Percentiles rank a stretch among this genome's conserved stretches.
Conservation (phyloP, 2,113 vertebrate species). For the Ascaphus truei region DNA sequence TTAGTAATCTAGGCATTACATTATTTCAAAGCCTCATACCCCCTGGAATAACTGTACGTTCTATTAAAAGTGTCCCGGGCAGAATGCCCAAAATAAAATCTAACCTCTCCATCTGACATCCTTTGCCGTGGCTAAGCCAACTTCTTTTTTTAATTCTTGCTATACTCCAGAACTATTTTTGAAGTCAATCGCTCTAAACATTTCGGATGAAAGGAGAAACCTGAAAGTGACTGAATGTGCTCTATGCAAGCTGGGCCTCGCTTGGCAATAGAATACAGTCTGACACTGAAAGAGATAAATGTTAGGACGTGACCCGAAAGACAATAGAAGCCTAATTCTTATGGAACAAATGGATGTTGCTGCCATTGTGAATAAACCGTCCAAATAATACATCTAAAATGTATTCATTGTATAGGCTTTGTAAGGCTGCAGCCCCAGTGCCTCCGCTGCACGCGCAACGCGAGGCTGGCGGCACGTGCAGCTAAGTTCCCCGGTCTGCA, state of each 20-base stretch:
- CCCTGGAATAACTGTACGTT: slow-evolving; percentile 63
- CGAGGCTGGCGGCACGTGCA: too few relatives aligned
- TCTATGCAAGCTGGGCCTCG: slow-evolving; percentile 57
- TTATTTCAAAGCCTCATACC: not conserved
- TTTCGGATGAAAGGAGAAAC: slow-evolving; percentile 75
- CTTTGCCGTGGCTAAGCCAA: slow-evolving; percentile 57
- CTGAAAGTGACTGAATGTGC: slow-evolving; percentile 73
- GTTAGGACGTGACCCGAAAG: too few relatives aligned
- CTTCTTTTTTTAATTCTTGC: slow-evolving; percentile 54
- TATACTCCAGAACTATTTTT: slow-evolving; percentile 67
- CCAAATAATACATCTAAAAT: too few relatives aligned
- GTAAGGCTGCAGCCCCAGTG: too few relatives aligned
- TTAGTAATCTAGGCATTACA: not conserved
- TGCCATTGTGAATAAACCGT: too few relatives aligned
- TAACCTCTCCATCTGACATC: slow-evolving; percentile 71
- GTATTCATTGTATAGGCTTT: too few relatives aligned
- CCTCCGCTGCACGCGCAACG: too few relatives aligned
- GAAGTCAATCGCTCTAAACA: slow-evolving; percentile 79
- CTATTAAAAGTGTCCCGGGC: slow-evolving; percentile 74
- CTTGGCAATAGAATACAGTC: slow-evolving; percentile 49
- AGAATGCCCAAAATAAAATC: slow-evolving; percentile 66
- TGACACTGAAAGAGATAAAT: too few relatives aligned
- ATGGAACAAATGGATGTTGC: too few relatives aligned
- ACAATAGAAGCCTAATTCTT: too few relatives aligned
- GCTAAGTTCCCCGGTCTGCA: too few relatives aligned